Evolutionary conservation across 2,797 vertebrate genomes (phyloP).

Genomic region (Sebastes iracundus): DNA sequence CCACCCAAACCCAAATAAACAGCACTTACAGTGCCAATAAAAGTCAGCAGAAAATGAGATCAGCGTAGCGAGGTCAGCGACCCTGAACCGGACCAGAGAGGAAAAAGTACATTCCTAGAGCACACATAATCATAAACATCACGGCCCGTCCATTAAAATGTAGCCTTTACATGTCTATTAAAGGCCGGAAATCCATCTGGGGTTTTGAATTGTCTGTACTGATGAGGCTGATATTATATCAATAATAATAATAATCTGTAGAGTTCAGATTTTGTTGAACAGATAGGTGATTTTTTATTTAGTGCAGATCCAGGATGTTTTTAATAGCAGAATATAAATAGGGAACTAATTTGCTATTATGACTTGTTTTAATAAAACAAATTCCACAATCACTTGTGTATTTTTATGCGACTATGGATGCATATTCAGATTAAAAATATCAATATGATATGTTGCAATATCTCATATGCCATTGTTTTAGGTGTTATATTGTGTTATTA

Average conservation of each 20-base stretch:
- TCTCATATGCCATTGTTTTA: rapidly evolving
- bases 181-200: not conserved
- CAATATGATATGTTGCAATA: not conserved
- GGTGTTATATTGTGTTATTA: too few species aligned
- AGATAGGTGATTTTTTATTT: too few species aligned
- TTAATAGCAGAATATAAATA: too few species aligned
- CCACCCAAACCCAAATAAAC: slow-evolving; percentile 33
- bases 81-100: not conserved
- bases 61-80: not conserved
- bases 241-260: too few species aligned
- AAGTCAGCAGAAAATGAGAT: slow-evolving; percentile 6
- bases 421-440: not conserved
- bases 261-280: too few species aligned
- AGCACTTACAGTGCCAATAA: slow-evolving; percentile 28
- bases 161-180: not conserved
- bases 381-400: not conserved
- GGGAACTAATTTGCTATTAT: too few species aligned
- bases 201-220: not conserved
- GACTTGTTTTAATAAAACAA: not conserved
- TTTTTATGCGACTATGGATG: not conserved
- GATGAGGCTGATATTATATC: not conserved
- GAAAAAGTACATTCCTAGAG: not conserved
- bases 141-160: not conserved
- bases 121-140: not conserved
- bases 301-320: too few species aligned